A percentile compares a stretch with the other conserved stretches of the same genome.
These are phyloP conservation scores for Malachius bipustulatus DNA, from an alignment of 2,888 invertebrate genomes.

Conservation along the genomic window DNA sequence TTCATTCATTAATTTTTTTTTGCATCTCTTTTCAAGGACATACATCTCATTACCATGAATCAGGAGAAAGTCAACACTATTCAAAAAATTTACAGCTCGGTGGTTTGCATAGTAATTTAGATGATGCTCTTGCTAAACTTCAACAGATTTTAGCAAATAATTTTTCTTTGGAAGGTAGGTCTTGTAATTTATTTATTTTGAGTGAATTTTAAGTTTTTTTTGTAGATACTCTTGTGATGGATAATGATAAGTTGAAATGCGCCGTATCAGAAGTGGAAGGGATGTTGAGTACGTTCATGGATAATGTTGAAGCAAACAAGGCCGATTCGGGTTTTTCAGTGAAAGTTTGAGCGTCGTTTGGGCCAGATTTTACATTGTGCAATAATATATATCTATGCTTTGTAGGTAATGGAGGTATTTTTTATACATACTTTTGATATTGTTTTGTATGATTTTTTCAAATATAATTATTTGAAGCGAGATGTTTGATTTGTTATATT, in stretches of 20 bases:
- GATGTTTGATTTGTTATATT: too few species aligned
- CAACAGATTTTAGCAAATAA: slow-evolving; percentile 61
- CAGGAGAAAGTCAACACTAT: too few species aligned
- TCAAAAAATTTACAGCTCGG: slow-evolving; percentile 35
- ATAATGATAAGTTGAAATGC: slow-evolving; percentile 54
- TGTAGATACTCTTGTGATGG: slow-evolving; percentile 42
- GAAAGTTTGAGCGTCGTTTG: too few species aligned
- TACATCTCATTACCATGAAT: background rate
- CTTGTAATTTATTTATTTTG: too few species aligned
- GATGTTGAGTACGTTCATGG: slow-evolving; percentile 51
- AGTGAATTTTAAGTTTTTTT: slow-evolving; percentile 11
- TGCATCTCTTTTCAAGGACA: background rate
- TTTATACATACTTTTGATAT: too few species aligned
- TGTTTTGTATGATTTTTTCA: too few species aligned
- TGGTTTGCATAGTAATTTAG: slow-evolving; percentile 52
- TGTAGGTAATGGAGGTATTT: too few species aligned
- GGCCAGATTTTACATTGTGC: too few species aligned
- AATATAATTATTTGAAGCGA: too few species aligned
- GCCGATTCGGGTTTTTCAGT: slow-evolving; percentile 26
- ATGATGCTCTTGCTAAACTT: slow-evolving; percentile 54
- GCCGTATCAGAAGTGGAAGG: slow-evolving; percentile 62
- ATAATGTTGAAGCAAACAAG: slow-evolving; percentile 50
- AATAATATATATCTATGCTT: too few species aligned
- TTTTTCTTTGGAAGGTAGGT: slow-evolving; percentile 50
- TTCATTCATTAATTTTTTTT: background rate